phyloP scores from a whole-genome alignment of 2,888 invertebrate species.

The Andrena fulva region DNA sequence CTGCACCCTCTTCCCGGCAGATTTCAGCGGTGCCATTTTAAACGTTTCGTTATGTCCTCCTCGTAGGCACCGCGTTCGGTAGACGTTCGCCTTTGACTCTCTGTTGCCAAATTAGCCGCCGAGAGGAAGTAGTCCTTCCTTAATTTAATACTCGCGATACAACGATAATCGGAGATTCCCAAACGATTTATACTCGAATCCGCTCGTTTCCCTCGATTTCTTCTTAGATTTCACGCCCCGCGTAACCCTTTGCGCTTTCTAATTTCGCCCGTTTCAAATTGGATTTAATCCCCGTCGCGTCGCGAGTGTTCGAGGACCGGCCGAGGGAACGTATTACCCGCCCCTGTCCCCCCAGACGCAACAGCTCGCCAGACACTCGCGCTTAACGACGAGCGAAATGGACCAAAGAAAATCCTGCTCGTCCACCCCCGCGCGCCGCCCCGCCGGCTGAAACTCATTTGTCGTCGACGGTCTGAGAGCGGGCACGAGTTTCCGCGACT shows the following conservation, averaged over 20 bases:
- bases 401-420: constrained; percentile 31
- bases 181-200: background rate
- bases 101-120: background rate
- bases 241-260: background rate
- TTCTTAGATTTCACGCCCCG: background rate
- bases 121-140: too few relatives aligned
- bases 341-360: background rate
- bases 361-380: background rate
- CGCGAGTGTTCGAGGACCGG: background rate
- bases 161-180: too few relatives aligned
- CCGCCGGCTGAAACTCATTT: constrained; percentile 45
- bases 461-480: constrained; percentile 4
- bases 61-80: background rate
- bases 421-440: background rate
- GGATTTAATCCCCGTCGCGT: background rate
- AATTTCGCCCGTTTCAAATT: background rate
- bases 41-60: background rate
- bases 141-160: too few relatives aligned
- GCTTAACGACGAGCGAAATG: constrained; percentile 25
- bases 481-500: background rate
- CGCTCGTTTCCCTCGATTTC: background rate
- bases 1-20: constrained; percentile 17
- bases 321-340: background rate
- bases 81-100: background rate
- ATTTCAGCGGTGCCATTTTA: background rate